Percentiles rank a stretch among this genome's conserved stretches.
These are phyloP conservation scores for Punctoribates punctum DNA, from an alignment of 2,888 invertebrate species.

Conservation along the genomic window DNA sequence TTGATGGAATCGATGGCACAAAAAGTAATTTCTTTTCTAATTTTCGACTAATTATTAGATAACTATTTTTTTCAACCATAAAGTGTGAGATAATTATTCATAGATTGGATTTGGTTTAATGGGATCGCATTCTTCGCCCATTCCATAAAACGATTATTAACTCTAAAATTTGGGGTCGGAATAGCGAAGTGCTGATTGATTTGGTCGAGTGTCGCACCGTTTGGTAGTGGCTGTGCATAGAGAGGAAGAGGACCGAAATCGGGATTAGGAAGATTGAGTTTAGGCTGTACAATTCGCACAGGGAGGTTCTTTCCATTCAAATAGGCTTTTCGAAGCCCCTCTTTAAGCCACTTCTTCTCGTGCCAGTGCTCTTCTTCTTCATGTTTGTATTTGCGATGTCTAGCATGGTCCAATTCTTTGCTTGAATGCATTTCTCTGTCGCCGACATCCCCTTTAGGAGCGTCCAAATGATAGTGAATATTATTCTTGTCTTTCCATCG, in stretches of 20 bases:
- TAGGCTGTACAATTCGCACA: background rate
- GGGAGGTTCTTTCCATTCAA: constrained; percentile 13
- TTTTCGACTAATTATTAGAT: background rate
- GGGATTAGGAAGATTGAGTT: background rate
- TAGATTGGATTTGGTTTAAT: background rate
- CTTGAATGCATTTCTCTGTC: background rate
- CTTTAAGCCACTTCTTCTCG: constrained; percentile 41
- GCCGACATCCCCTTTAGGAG: constrained; percentile 2
- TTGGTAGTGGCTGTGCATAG: constrained; percentile 37
- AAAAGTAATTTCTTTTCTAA: background rate
- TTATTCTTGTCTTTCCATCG: constrained; percentile 11
- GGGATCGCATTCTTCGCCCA: constrained; percentile 33
- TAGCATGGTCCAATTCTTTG: constrained; percentile 37
- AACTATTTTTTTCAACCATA: background rate
- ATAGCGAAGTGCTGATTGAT: constrained; percentile 40
- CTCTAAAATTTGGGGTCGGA: constrained; percentile 39
- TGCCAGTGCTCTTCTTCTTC: constrained; percentile 44
- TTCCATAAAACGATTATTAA: constrained; percentile 32
- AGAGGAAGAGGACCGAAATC: constrained; percentile 31
- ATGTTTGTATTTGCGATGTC: constrained; percentile 35
- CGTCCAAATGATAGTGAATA: background rate
- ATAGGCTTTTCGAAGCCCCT: background rate
- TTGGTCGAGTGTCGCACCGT: background rate
- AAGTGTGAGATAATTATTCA: background rate
- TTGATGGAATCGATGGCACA: background rate